Percentiles rank a stretch among this genome's conserved stretches.
Conservation (phyloP, 2,113 vertebrate genomes). For the Protomyctophum bolini region DNA sequence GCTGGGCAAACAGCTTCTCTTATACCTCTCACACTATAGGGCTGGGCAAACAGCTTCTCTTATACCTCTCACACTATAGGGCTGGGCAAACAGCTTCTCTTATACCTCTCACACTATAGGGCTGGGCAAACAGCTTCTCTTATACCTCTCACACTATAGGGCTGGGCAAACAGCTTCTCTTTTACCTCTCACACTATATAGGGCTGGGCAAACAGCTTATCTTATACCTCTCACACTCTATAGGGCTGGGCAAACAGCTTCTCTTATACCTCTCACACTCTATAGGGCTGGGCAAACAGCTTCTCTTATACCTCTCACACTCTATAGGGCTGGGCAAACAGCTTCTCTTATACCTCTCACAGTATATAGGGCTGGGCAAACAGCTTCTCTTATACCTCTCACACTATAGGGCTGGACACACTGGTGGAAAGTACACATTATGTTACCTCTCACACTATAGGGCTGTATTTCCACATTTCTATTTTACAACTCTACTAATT, state of each 20-base stretch:
- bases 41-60: background rate
- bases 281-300: background rate
- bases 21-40: background rate
- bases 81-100: background rate
- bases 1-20: background rate
- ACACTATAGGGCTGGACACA: no score
- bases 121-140: background rate
- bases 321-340: background rate
- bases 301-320: background rate
- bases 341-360: background rate
- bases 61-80: background rate
- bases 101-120: background rate
- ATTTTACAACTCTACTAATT: no score
- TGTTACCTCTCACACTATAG: no score
- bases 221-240: background rate
- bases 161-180: background rate
- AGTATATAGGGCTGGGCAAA: no score
- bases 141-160: background rate
- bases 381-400: no score
- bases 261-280: background rate
- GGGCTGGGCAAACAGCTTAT: background rate
- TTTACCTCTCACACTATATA: background rate
- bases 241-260: background rate
- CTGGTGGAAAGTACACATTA: no score
- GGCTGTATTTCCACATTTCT: no score